A percentile compares a stretch with the other conserved stretches of the same genome.
Evolutionary conservation across 92 coral and sea anemone species (phyloP).

Genomic region (Meandrina meandrites): DNA sequence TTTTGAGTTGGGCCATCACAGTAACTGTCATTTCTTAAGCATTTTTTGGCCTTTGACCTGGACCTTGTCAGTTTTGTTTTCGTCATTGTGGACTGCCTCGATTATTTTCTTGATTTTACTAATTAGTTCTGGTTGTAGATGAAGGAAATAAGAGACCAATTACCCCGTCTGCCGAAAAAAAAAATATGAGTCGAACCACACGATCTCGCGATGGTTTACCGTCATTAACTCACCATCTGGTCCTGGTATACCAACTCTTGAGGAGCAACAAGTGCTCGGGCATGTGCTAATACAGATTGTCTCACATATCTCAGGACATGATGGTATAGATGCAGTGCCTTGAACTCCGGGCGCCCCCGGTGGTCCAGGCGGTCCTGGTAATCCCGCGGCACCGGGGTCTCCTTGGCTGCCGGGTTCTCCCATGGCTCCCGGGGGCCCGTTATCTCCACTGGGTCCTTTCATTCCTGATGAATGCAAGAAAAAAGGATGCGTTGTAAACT

Average conservation of each 20-base stretch:
- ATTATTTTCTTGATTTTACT: not conserved
- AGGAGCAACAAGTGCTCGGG: constrained; percentile 48
- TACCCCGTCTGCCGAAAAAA: not conserved
- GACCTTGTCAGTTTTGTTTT: not conserved
- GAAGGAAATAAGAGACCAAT: not conserved
- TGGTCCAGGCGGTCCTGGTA: constrained; percentile 68
- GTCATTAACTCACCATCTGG: constrained; percentile 34
- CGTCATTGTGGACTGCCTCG: not conserved
- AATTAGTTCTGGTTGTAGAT: not conserved
- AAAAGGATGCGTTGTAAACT: not conserved
- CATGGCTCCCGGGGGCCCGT: constrained; percentile 31
- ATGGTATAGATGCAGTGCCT: constrained; percentile 50
- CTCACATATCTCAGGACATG: constrained; percentile 49
- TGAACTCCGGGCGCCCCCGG: constrained; percentile 84
- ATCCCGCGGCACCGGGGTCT: constrained; percentile 52
- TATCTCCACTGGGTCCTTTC: constrained; percentile 47
- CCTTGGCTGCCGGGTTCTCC: constrained; percentile 42
- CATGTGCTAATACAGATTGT: constrained; percentile 53
- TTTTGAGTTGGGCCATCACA: too few relatives aligned
- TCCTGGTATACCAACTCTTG: constrained; percentile 5
- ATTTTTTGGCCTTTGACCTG: too few relatives aligned
- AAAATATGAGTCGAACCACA: not conserved
- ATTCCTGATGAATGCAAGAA: constrained; percentile 37
- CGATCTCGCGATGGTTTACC: too few relatives aligned
- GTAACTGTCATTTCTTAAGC: not conserved